Base-by-base conservation (phyloP, 2,888 invertebrate species). In the Eristalis tenax region DNA sequence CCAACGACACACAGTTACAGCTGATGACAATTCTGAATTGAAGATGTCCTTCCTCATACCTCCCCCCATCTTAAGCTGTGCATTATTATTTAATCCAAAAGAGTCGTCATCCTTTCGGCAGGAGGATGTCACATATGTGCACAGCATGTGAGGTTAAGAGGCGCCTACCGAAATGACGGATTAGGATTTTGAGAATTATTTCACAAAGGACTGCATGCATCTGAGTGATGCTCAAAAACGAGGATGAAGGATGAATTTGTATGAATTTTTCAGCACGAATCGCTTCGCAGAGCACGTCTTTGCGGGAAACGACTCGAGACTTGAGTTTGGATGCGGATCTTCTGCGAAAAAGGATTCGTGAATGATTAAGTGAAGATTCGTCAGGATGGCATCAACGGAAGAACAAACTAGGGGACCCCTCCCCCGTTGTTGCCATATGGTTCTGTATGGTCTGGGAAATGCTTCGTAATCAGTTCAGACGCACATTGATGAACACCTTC, bases 131-230 rank as follows among this genome's bases (percentile, higher is more conserved):
- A 50, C 50, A 22, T 32, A 26, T 40, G 70, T 83, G 56, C 11
- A 2, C 32, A 3, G 69, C 8, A 83, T 83, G 83, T 56, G 79
- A 87, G 86, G 83, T 87, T 87, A 87, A 87, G 86, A 83, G 86
- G 83, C 86, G 83, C 86, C 86, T 87, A 83, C 63, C 69, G 26
- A 75, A 83, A 77, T 77, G 32, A 69, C 71, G 40, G 71, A 74
- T 78, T 74, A 69, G 64, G 57, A 74, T 78, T 83, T 50, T 61
- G 40, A n/a, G 38, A 71, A 69, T 74, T 68, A 65, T 61, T 74
- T 11, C 18, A 15, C 59, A 66, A 69, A 69, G 22, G 35, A 32
- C 1, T 6, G 6, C 8, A 5, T 74, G 38, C 71, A 43, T 66
- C 23, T 26, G 26, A 59, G 26, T 50, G 50, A 0, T 32, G 8